Evolutionary conservation across 2,888 invertebrate genomes (phyloP).

Genomic region (Mylabris sibirica): DNA sequence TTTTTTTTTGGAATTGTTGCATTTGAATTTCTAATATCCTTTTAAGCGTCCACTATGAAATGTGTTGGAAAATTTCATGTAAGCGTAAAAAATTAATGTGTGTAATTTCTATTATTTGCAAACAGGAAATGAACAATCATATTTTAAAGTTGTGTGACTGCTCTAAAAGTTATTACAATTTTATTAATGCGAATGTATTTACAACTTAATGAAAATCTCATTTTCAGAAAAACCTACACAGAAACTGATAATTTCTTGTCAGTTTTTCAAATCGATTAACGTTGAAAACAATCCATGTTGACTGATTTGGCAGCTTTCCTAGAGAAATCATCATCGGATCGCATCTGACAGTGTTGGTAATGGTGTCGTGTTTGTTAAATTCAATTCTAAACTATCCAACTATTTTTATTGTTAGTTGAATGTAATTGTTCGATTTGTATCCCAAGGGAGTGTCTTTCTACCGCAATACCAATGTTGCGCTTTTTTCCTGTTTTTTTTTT

Average conservation of each 20-base stretch:
- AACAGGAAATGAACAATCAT: not conserved
- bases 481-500: not conserved
- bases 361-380: not conserved
- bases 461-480: slow-evolving; percentile 17
- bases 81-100: slow-evolving; percentile 4
- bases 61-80: not conserved
- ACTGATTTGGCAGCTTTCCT: not conserved
- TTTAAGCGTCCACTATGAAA: not conserved
- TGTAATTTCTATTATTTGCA: not conserved
- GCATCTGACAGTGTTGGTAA: not conserved
- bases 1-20: not conserved
- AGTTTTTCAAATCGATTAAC: not conserved
- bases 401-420: slow-evolving; percentile 13
- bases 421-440: slow-evolving; percentile 14
- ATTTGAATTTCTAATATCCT: not conserved
- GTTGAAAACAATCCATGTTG: not conserved
- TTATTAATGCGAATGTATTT: not conserved
- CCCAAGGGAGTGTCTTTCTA: slow-evolving; percentile 22
- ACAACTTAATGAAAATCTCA: no score
- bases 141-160: not conserved
- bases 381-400: slow-evolving; percentile 9
- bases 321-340: not conserved
- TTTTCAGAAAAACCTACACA: no score
- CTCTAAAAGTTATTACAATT: not conserved
- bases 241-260: not conserved